Evolutionary conservation across 1,140 invertebrate genomes (phyloP).

Genomic region (Drosophila arawakana): DNA sequence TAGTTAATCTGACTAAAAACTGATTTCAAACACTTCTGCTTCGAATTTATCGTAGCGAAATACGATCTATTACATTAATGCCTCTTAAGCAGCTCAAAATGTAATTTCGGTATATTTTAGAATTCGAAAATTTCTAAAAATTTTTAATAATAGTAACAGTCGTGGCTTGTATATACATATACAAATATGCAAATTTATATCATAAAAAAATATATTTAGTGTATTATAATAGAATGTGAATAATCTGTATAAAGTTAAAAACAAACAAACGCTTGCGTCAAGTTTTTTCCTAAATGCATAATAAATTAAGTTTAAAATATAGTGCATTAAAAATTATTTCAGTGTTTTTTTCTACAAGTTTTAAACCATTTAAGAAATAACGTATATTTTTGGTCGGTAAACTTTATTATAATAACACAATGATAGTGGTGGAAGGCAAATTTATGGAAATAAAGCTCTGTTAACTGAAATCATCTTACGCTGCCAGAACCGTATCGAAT

Average conservation of each 20-base stretch:
- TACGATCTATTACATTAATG: not conserved
- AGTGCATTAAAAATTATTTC: not conserved
- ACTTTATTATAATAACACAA: not conserved
- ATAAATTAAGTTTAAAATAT: not conserved
- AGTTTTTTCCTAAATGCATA: slow-evolving; percentile 17
- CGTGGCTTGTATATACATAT: slow-evolving; percentile 26
- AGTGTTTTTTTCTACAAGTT: not conserved
- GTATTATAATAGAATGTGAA: slow-evolving; percentile 29
- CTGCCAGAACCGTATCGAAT: slow-evolving; percentile 88
- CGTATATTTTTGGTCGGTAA: not conserved
- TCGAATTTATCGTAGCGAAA: slow-evolving; percentile 2
- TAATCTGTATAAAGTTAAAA: slow-evolving; percentile 35
- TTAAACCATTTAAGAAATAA: not conserved
- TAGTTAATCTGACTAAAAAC: slow-evolving; percentile 4
- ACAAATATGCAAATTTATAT: slow-evolving; percentile 4
- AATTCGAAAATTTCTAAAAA: slow-evolving; percentile 1
- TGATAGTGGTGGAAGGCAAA: not conserved
- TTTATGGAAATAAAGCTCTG: not conserved
- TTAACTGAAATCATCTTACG: slow-evolving; percentile 61
- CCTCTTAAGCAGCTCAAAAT: not conserved
- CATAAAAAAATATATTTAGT: slow-evolving; percentile 12
- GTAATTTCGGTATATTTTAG: not conserved
- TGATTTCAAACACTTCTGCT: not conserved
- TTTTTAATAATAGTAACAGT: slow-evolving; percentile 17
- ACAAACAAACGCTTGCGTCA: not conserved